These are phyloP conservation scores for Takifugu rubripes DNA, from an alignment of 2,797 vertebrate genomes.

Conservation along the genomic window DNA sequence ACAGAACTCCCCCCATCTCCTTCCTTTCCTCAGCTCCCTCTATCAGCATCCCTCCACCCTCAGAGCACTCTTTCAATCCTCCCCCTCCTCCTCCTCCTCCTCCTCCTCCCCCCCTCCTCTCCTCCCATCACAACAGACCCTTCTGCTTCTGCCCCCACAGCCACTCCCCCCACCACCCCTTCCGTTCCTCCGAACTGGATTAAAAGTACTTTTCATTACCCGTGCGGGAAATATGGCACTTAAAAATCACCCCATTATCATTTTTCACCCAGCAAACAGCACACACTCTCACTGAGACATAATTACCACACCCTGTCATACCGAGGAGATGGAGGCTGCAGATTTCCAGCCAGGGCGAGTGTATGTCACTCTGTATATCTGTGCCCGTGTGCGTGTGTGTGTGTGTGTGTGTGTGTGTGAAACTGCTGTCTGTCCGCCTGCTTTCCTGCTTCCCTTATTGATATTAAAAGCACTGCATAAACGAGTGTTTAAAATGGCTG, in stretches of 20 bases:
- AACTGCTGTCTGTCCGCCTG: constrained; percentile 71
- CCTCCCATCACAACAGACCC: constrained; percentile 72
- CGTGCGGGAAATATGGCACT: constrained; percentile 80
- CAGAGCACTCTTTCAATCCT: constrained; percentile 47
- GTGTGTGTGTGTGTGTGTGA: constrained; percentile 41
- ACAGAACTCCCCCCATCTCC: constrained; percentile 51
- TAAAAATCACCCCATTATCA: constrained; percentile 83
- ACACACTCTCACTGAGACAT: constrained; percentile 79
- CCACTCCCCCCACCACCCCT: constrained; percentile 71
- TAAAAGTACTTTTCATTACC: constrained; percentile 83
- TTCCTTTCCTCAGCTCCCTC: constrained; percentile 50
- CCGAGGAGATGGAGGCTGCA: constrained; percentile 73
- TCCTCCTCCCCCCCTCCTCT: constrained; percentile 69
- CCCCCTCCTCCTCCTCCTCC: constrained; percentile 62
- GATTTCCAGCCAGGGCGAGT: constrained; percentile 74
- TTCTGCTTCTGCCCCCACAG: constrained; percentile 62
- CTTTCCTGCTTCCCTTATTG: constrained; percentile 76
- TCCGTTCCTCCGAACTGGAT: constrained; percentile 76
- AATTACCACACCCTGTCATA: constrained; percentile 83
- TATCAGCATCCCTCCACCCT: constrained; percentile 63
- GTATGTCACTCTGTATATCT: constrained; percentile 59
- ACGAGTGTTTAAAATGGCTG: constrained; percentile 76
- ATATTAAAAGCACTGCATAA: constrained; percentile 79
- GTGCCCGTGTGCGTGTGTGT: constrained; percentile 49
- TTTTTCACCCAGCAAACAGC: constrained; percentile 81